phyloP scores from a whole-genome alignment of 1,140 invertebrate species.

The Laupala kohalensis region DNA sequence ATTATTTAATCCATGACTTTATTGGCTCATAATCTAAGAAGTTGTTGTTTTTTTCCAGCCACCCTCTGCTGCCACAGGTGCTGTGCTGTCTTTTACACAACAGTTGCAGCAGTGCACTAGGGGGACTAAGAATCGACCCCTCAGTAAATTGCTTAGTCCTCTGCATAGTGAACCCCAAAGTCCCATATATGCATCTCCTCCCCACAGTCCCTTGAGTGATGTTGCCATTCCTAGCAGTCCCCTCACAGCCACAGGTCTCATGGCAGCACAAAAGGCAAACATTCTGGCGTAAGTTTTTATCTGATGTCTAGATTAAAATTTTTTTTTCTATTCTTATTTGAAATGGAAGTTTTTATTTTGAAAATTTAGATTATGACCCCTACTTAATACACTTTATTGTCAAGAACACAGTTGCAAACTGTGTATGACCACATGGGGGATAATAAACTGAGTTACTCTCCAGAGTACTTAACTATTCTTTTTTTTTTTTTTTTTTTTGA shows the following conservation, averaged over 20 bases:
- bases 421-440: no score
- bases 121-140: constrained; percentile 40
- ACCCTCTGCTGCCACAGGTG: neutral
- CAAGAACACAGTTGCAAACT: no score
- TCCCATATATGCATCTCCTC: constrained; percentile 71
- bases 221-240: constrained; percentile 26
- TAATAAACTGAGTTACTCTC: no score
- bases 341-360: no score
- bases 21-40: neutral
- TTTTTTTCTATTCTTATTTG: no score
- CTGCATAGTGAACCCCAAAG: constrained; percentile 61
- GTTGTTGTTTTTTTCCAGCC: constrained; percentile 3
- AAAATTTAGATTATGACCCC: no score
- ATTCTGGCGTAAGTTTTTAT: neutral
- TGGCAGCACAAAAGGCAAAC: neutral
- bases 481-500: no score
- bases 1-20: no score
- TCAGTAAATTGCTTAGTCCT: constrained; percentile 48
- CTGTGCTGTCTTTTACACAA: constrained; percentile 52
- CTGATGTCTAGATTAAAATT: no score
- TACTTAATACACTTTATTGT: no score
- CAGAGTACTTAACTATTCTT: no score
- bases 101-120: constrained; percentile 54
- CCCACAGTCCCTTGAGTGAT: constrained; percentile 68
- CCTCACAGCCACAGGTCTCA: neutral